These are phyloP conservation scores for Himalopsyche phryganea DNA, from an alignment of 1,140 invertebrate species.

Conservation along the genomic window DNA sequence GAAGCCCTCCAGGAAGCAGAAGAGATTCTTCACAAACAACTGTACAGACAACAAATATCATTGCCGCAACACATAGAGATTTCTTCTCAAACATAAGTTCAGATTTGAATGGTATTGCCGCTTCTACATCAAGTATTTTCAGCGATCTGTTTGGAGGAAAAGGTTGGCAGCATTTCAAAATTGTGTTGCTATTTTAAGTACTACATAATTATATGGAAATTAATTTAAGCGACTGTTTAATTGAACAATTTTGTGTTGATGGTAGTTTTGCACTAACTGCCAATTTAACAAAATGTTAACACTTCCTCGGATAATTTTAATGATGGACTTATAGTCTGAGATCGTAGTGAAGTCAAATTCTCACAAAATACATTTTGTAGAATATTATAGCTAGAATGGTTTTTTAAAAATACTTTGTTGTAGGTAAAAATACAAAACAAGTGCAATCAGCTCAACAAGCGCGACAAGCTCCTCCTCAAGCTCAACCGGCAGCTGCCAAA, in stretches of 20 bases:
- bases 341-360: too few relatives aligned
- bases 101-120: conserved; percentile 85
- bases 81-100: conserved; percentile 87
- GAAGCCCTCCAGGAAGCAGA: conserved; percentile 35
- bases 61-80: conserved; percentile 58
- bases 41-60: conserved; percentile 46
- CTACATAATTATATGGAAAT: too few relatives aligned
- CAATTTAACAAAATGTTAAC: too few relatives aligned
- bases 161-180: too few relatives aligned
- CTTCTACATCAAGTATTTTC: conserved; percentile 87
- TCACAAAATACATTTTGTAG: too few relatives aligned
- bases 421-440: conserved; percentile 33
- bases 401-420: background rate
- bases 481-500: conserved; percentile 44
- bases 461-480: conserved; percentile 37
- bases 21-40: conserved; percentile 45
- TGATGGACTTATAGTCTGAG: too few relatives aligned
- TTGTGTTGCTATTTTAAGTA: too few relatives aligned
- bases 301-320: too few relatives aligned
- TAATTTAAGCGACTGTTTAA: too few relatives aligned
- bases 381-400: too few relatives aligned
- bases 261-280: too few relatives aligned
- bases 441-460: conserved; percentile 32
- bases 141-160: conserved; percentile 81
- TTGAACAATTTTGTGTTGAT: too few relatives aligned